Evolutionary conservation across 2,888 invertebrate genomes (phyloP), one percentile per base, ranked within the genome.

Genomic region (Meteorus colon): DNA sequence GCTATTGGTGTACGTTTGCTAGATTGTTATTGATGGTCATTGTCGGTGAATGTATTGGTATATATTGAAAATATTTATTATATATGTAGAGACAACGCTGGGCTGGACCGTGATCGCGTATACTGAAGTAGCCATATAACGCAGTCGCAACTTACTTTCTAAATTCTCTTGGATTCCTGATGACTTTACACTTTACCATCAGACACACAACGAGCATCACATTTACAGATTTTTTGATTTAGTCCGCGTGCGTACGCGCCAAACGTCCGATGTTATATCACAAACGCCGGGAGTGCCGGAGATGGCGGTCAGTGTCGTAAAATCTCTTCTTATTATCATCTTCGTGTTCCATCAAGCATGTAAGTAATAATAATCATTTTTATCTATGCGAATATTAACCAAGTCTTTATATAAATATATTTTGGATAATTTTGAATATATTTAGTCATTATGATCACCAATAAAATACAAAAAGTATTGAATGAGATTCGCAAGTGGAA

Each of bases 271-370:
- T 88, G 88, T 87, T 87, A 86, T 86, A 86, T 87, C 86, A 88
- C 84, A 85, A 81, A 84, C 81, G 78, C 80, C 80, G 80, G 80
- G 82, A 85, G 82, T 81, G 85, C 85, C 85, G 87, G 89, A 87
- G 87, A 89, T 89, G 89, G 89, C 87, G 86, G 82, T 86, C 86
- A 88, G 87, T 87, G 83, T 84, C 82, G 84, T 84, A 85, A 82
- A 82, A 81, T 83, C 77, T 81, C 80, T 85, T 75, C 73, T 85
- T 77, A 77, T 87, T 75, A 77, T 85, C 74, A 75, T 86, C 66
- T 75, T 81, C 75, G 77, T 82, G 68, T 77, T 78, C 69, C 80
- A 81, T 51, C 83, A 80, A 65, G 79, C 78, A 74, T 81, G 88
- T 88, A 84, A 88, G 88, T 88, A 14, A 12, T 34, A 34, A 19